Evolutionary conservation across 2,113 vertebrate genomes (phyloP), one percentile per base, ranked within the genome.

Genomic region (Cranoglanis bouderius): DNA sequence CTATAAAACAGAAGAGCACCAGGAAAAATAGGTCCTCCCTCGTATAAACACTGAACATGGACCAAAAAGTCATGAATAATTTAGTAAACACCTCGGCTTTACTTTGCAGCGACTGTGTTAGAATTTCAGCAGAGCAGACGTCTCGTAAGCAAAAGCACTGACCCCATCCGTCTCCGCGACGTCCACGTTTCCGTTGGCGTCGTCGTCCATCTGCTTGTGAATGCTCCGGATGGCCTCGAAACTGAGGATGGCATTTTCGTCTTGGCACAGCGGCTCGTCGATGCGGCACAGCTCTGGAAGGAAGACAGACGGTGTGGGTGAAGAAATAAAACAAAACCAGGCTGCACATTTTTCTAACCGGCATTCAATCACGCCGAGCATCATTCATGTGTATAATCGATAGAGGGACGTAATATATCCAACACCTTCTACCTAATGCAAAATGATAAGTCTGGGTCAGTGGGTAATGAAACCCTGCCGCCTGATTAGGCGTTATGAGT

Each of bases 201-300:
- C 98, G 2, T 99, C 98, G 0, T 99, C 98, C 98, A 99, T 99
- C 95, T 98, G 97, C 80, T 99, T 99, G 94, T 99, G 98, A 93
- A 99, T 99, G 92, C 92, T 98, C 89, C 97, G 95, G 85, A 99
- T 97, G 0, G 98, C 97, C 89, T 98, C 98, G 2, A 97, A 99
- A 94, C 97, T 98, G 88, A 99, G 97, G 91, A 96, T 90, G 90
- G 95, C 96, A 0, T 97, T 98, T 70, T 97, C 97, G 13, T 97
- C 96, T 13, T 96, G 95, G 94, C 98, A 99, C 83, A 97, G 93
- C 0, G 94, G 93, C 82, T 94, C 92, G 90, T 99, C 98, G 0
- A 98, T 97, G 90, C 96, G 97, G 93, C 98, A 99, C 89, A 99
- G 96, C 81, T 99, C 98, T 99, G 96, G 43, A 83, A 90, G 51